phyloP scores from a whole-genome alignment of 2,113 vertebrate genomes.

The Glaucomys volans region DNA sequence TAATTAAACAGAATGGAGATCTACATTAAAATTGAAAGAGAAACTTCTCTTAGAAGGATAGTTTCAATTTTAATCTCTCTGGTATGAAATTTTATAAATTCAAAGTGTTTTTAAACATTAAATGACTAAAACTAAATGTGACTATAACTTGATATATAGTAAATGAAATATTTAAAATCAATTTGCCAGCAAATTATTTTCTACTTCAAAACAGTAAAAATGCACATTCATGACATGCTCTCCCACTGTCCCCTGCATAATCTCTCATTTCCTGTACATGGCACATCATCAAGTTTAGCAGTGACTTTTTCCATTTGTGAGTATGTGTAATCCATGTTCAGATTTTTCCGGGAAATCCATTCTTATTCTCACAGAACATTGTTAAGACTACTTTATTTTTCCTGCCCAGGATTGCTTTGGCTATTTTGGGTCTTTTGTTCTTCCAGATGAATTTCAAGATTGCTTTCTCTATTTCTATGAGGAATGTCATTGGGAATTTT shows the following conservation, averaged over 20 bases:
- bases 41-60: neutral
- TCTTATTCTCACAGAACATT: neutral
- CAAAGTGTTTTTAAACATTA: neutral
- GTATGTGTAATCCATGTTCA: neutral
- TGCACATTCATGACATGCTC: neutral
- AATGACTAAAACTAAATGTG: neutral
- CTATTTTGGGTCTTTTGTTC: too few species aligned
- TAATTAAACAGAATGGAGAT: neutral
- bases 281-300: neutral
- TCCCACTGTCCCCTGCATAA: neutral
- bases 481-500: too few species aligned
- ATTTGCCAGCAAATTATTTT: neutral
- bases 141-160: neutral
- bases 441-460: too few species aligned
- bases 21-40: neutral
- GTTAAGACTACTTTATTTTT: neutral
- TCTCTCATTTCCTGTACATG: neutral
- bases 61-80: neutral
- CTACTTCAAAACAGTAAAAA: neutral
- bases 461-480: too few species aligned
- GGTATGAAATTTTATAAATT: neutral
- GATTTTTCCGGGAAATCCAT: neutral
- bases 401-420: too few species aligned
- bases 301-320: neutral
- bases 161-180: neutral